Evolutionary conservation across 1,140 invertebrate genomes (phyloP).

Genomic region (Phthorimaea operculella): DNA sequence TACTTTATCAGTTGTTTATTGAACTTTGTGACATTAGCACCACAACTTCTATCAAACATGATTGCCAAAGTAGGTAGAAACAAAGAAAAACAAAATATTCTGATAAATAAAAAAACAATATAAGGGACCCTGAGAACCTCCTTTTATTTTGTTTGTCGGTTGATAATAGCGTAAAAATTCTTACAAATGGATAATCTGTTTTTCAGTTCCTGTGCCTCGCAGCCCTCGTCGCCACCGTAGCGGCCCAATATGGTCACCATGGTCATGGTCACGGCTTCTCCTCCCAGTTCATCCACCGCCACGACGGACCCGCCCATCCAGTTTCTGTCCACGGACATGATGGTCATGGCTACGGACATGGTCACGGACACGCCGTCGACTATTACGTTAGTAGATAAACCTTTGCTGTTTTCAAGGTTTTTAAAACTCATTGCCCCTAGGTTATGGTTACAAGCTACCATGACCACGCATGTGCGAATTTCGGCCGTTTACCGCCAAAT

Average conservation of each 20-base stretch:
- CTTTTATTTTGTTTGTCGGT: too few relatives aligned
- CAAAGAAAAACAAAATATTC: too few relatives aligned
- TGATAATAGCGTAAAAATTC: too few relatives aligned
- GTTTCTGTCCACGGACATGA: conserved; percentile 19
- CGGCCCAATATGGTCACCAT: conserved; percentile 8
- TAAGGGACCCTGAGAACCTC: too few relatives aligned
- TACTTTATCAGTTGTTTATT: conserved; percentile 13
- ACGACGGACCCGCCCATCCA: conserved; percentile 20
- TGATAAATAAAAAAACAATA: too few relatives aligned
- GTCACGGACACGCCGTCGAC: conserved; percentile 18
- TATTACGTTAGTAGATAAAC: conserved; percentile 20
- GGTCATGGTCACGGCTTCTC: conserved; percentile 17
- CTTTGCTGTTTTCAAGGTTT: background rate
- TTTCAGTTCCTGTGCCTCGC: conserved; percentile 24
- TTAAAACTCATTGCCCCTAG: too few relatives aligned
- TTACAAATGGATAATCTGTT: conserved; percentile 5
- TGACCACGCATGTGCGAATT: too few relatives aligned
- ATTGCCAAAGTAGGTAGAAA: too few relatives aligned
- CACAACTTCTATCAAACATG: too few relatives aligned
- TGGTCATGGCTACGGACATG: conserved; percentile 19
- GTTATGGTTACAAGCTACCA: too few relatives aligned
- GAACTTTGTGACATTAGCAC: conserved; percentile 1
- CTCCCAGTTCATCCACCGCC: conserved; percentile 21
- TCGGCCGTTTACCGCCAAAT: too few relatives aligned
- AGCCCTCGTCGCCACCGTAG: conserved; percentile 13